Base-by-base conservation (phyloP, 1,140 invertebrate genomes). In the Atta cephalotes region DNA sequence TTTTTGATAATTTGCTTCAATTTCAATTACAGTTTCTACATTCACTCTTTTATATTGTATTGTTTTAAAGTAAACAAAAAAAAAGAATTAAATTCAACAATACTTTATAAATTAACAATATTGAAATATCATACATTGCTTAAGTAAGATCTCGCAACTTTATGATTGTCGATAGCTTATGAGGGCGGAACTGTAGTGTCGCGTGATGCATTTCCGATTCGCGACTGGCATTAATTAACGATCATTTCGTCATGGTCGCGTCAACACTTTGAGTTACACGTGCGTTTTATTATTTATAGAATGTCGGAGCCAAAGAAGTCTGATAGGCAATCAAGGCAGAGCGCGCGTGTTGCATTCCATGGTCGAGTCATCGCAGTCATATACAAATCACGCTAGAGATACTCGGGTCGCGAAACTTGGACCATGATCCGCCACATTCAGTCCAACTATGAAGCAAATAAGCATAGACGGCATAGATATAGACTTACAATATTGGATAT, bases 311-410 rank as follows among this genome's bases (percentile, higher is more conserved):
- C 68, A 21, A 35, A 65, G 71, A 91, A 81, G 14, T 89, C 90
- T 89, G 89, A 92, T 90, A 92, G 88, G 89, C 89, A 92, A 92
- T 92, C 91, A 90, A 92, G 89, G 88, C 89, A 89, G 80, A 88
- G 87, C 89, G 89, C 71, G 6, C 7, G 91, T 91, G 91, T 86
- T 86, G 85, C 91, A 92, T 92, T 92, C 91, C 91, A 85, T 66
- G 66, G 88, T 88, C 92, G 91, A 92, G 86, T 92, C 91, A 92
- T 82, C 82, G 39, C 56, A 60, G 58, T 86, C 80, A 1, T 39
- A 84, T 87, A 87, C 87, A 82, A 91, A 90, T 68, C 79, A 25
- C 28, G 72, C 68, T 45, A 14, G 14, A 45, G 79, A 72, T 9
- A 39, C 18, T 72, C 12, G 77, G 56, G 18, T 53, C 28, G 60